Evolutionary conservation across 2,113 vertebrate species (phyloP).

Genomic region (Peromyscus polionotus): DNA sequence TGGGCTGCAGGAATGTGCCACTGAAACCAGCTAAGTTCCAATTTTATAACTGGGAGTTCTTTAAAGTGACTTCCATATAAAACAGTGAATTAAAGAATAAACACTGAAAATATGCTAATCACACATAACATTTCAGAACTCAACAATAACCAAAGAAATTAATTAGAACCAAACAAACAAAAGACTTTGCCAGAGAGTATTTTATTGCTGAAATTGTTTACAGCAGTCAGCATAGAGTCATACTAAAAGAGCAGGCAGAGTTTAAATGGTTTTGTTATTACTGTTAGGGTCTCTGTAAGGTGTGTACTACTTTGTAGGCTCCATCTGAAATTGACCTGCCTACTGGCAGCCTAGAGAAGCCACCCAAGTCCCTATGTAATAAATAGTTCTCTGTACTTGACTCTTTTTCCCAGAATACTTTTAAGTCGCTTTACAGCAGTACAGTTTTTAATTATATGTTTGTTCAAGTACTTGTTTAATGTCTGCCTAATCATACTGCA

Average conservation of each 20-base stretch:
- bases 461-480: background rate
- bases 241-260: background rate
- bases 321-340: background rate
- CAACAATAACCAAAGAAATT: background rate
- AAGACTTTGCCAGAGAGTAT: background rate
- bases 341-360: background rate
- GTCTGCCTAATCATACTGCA: background rate
- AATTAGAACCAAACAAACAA: background rate
- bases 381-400: background rate
- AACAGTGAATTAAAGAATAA: background rate
- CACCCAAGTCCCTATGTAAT: background rate
- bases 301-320: background rate
- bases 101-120: background rate
- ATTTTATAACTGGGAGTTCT: background rate
- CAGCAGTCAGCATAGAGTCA: background rate
- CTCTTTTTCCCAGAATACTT: background rate
- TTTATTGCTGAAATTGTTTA: conserved; percentile 30
- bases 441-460: background rate
- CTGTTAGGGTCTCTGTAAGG: background rate
- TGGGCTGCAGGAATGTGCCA: too few relatives aligned
- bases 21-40: background rate
- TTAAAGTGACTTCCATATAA: background rate
- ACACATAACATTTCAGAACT: background rate
- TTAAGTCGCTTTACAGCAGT: background rate
- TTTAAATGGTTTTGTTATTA: background rate